Base-by-base conservation (phyloP, 2,113 vertebrate genomes). In the Psilopsiagon aurifrons region DNA sequence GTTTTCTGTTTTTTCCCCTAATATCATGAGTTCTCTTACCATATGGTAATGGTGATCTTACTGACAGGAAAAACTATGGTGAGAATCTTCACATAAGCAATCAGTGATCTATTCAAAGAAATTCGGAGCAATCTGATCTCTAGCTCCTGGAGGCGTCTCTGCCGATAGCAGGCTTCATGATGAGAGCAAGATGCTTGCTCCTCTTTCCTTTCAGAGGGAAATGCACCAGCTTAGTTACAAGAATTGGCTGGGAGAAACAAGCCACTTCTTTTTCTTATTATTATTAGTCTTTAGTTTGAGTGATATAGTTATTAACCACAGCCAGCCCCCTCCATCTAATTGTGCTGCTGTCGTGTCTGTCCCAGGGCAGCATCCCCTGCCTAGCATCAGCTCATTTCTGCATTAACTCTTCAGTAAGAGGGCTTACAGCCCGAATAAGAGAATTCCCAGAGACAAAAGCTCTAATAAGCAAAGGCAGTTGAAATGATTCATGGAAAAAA, bases 321-420 rank as follows among this genome's bases (percentile, higher is more conserved):
- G 37, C 17, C 13, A 11, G 10, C 39, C 35, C 11, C 23, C 37
- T 78, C 25, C 19, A 11, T 33, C 35, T 55, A 4, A n/a, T 9
- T 69, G 28, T 51, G 49, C 44, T 78, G 86, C 68, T 47, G 39
- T 7, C 2, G 1, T 41, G 64, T 13, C 54, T 70, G 37, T 87
- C 60, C 95, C 79, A 71, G 79, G n/a, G 90, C 93, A 95, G 81
- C 77, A 69, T 79, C 57, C 69, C 77, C 79, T n/a, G 43, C 63
- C 78, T 49, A 29, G 37, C 63, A 23, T 35, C 54, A 10, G 54
- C 87, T 76, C 28, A 4, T 67, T 66, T 35, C 83, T 62, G 66
- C 25, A 9, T 73, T 51, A 60, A 46, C 85, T 86, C 85, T 25
- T 62, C 17, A 10, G 15, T 13, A 44, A 25, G 49, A 51, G 29